Base-by-base conservation (phyloP, 2,797 vertebrate species). In the Chrysocyon brachyurus region DNA sequence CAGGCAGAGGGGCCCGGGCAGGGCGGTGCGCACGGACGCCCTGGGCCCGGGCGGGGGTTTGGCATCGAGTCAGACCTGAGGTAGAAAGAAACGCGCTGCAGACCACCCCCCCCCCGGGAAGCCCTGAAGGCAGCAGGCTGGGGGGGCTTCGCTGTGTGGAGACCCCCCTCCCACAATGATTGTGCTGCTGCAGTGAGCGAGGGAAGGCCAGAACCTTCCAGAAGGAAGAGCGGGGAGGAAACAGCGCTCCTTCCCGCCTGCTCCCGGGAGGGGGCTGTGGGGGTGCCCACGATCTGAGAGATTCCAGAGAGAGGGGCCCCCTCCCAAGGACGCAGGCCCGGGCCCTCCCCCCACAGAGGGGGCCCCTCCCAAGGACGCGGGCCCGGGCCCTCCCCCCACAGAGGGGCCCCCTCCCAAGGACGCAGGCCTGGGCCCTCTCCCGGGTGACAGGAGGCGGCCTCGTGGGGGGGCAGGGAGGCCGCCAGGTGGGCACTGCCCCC, bases 31-130 rank as follows among this genome's bases (percentile, higher is more conserved):
- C 12, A 40, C 6, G 72, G 24, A n/a, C 26, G 14, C 70, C 56
- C 56, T n/a, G 40, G 19, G 72, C 57, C 2, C 5, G 73, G 72
- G 83, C 0, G 2, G 17, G 56, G 12, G 63, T 97, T 97, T 96
- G 97, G 97, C 97, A 97, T 98, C 84, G 92, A 96, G 79, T 94
- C 61, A 92, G 94, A 93, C 96, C 97, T 97, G 98, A 98, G 98
- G 98, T 98, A 98, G 98, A 97, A 87, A 95, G 94, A 96, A 61
- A 90, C 3, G 4, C 33, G 19, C 87, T 24, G 90, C 85, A 54
- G 93, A 91, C 12, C 10, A 2, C 4, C 15, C 40, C 33, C 28
- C n/a, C 78, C 1, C 33, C 33, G 33, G 61, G 31, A 19, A 22
- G n/a, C 63, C 17, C 54, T 12, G 12, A 31, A 19, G 61, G 87